Evolutionary conservation across 2,797 vertebrate genomes (phyloP).

Genomic region (Australoheros facetus): DNA sequence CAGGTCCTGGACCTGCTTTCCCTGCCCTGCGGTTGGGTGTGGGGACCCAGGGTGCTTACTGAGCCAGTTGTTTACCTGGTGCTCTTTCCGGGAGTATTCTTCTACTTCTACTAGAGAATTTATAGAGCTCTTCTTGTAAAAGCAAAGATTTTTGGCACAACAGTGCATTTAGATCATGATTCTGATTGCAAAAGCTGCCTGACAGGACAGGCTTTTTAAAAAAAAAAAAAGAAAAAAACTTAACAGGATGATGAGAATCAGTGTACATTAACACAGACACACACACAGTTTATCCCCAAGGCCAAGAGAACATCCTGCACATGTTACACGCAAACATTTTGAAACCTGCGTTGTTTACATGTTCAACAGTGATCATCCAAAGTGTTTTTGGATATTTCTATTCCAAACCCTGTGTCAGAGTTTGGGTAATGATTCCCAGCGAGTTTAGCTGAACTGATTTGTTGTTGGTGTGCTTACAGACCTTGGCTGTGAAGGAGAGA

Average conservation of each 20-base stretch:
- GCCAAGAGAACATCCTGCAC: neutral
- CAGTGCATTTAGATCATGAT: too few relatives aligned
- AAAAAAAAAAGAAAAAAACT: neutral
- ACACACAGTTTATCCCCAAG: neutral
- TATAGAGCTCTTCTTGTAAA: too few relatives aligned
- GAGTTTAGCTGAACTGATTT: constrained; percentile 12
- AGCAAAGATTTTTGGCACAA: too few relatives aligned
- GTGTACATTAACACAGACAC: neutral
- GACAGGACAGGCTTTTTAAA: too few relatives aligned
- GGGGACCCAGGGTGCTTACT: too few relatives aligned
- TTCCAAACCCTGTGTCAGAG: neutral
- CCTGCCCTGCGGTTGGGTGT: too few relatives aligned
- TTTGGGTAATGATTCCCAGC: constrained; percentile 1
- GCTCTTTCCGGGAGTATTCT: too few relatives aligned
- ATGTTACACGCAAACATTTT: neutral
- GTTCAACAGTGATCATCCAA: neutral
- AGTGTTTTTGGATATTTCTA: neutral
- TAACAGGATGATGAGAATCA: neutral
- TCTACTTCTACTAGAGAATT: too few relatives aligned
- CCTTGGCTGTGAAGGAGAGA: constrained; percentile 91
- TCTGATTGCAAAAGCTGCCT: too few relatives aligned
- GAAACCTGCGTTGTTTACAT: neutral
- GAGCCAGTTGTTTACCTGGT: too few relatives aligned
- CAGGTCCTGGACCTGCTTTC: too few relatives aligned
- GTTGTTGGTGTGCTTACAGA: constrained; percentile 48